Conservation (phyloP, 2,888 invertebrate genomes). For the Drosophila incognita region DNA sequence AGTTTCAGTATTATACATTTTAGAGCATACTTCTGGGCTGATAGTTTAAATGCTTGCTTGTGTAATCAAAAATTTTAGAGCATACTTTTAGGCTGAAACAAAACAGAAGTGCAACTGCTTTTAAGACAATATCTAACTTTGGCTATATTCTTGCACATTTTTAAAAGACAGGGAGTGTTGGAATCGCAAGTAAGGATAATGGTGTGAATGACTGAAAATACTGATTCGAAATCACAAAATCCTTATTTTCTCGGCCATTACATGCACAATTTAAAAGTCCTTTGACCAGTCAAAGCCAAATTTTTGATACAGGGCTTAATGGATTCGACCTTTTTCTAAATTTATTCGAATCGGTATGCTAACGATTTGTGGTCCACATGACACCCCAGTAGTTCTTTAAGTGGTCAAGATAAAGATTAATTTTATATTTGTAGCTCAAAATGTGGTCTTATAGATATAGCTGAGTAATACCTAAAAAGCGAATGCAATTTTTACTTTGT, state of each 20-base stretch:
- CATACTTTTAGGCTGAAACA: neutral
- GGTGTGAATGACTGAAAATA: neutral
- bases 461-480: neutral
- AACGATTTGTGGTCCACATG: neutral
- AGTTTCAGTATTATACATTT: neutral
- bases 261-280: too few relatives aligned
- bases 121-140: neutral
- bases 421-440: neutral
- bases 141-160: neutral
- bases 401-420: neutral
- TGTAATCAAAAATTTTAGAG: accelerated
- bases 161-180: neutral
- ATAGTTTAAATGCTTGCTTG: accelerated
- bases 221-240: too few relatives aligned
- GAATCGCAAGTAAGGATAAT: neutral
- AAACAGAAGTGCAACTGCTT: neutral
- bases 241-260: too few relatives aligned
- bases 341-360: neutral
- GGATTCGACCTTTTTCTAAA: neutral
- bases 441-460: neutral
- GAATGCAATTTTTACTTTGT: neutral
- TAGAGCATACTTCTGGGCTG: neutral
- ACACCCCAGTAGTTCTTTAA: neutral
- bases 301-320: too few relatives aligned
- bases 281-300: too few relatives aligned